These are phyloP conservation scores for Scaptodrosophila latifasciaeformis DNA, from an alignment of 2,888 invertebrate genomes.

Conservation along the genomic window DNA sequence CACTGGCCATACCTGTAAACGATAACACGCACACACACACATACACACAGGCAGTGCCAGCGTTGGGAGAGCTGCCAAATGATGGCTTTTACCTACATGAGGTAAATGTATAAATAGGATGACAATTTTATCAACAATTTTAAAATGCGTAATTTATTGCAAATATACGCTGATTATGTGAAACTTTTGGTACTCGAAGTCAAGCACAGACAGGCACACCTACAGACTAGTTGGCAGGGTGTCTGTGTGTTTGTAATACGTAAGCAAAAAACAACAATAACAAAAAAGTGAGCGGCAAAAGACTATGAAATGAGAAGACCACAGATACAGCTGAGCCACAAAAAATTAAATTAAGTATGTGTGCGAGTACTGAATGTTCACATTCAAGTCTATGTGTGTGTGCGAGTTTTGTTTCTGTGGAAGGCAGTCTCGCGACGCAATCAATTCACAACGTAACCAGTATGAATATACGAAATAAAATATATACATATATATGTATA, in stretches of 20 bases:
- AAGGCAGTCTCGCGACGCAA: constrained; percentile 7
- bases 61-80: no score
- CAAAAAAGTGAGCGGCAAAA: constrained; percentile 58
- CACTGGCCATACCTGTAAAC: no score
- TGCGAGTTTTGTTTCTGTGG: background rate
- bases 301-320: constrained; percentile 36
- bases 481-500: background rate
- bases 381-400: background rate
- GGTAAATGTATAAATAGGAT: background rate
- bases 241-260: constrained; percentile 49
- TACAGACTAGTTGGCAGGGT: no score
- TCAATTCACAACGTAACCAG: constrained; percentile 17
- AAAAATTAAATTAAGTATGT: background rate
- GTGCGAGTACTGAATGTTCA: background rate
- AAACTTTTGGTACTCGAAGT: no score
- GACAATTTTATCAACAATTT: background rate
- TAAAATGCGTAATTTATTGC: no score
- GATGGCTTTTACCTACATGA: background rate
- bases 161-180: no score
- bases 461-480: background rate
- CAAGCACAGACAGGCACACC: constrained; percentile 15
- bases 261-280: constrained; percentile 46
- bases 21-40: no score
- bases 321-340: constrained; percentile 54
- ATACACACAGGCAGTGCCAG: no score